Percentiles rank a stretch among this genome's conserved stretches.
Conservation (phyloP, 2,888 invertebrate genomes). For the Hypena proboscidalis region DNA sequence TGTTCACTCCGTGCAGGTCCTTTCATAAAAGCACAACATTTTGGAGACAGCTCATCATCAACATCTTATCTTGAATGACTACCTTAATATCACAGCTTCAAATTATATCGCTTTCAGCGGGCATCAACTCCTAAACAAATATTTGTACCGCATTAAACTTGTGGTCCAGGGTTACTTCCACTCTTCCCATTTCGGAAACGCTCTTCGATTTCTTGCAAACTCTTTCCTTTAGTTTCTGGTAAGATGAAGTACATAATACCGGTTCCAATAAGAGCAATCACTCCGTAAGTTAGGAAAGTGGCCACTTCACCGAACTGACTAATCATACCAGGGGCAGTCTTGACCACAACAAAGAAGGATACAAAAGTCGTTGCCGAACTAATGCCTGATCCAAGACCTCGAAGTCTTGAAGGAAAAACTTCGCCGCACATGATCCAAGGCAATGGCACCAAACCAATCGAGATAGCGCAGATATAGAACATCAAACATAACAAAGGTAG, state of each 20-base stretch:
- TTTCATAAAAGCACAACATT: constrained; percentile 17
- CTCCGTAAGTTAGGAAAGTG: constrained; percentile 87
- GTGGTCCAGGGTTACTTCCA: constrained; percentile 53
- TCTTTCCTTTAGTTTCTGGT: constrained; percentile 89
- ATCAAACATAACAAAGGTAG: constrained; percentile 81
- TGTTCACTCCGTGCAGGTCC: neutral
- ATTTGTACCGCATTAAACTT: constrained; percentile 50
- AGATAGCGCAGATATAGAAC: constrained; percentile 85
- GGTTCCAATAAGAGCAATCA: constrained; percentile 85
- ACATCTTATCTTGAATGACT: constrained; percentile 52
- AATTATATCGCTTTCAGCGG: constrained; percentile 59
- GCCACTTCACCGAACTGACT: constrained; percentile 81
- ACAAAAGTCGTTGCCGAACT: constrained; percentile 87
- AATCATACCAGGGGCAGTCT: constrained; percentile 87
- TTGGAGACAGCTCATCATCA: constrained; percentile 7
- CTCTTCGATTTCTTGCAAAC: constrained; percentile 88
- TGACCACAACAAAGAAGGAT: constrained; percentile 88
- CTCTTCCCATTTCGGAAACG: constrained; percentile 71
- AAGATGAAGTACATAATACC: constrained; percentile 84
- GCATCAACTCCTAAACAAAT: constrained; percentile 41
- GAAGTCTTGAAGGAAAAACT: constrained; percentile 86
- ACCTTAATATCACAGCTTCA: constrained; percentile 76
- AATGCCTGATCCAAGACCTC: constrained; percentile 88
- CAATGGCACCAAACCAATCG: constrained; percentile 87
- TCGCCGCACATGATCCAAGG: constrained; percentile 92